A percentile compares a stretch with the other conserved stretches of the same genome.
phyloP scores from a whole-genome alignment of 2,797 vertebrate genomes.

The Benthosema pterotum region DNA sequence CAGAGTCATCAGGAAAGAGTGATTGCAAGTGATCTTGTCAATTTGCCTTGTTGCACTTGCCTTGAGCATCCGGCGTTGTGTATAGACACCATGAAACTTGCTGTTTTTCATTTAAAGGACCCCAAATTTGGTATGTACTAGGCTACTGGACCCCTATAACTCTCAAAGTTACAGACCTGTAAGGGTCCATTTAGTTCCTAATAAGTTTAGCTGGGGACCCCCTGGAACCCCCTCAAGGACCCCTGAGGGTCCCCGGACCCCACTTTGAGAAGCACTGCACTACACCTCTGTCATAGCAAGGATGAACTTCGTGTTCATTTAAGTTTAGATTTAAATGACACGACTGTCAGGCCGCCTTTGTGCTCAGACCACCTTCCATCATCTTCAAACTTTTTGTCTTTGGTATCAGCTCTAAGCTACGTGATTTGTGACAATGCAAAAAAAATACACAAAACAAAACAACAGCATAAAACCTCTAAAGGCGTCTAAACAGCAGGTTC shows the following conservation, averaged over 20 bases:
- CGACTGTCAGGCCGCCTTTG: constrained; percentile 9
- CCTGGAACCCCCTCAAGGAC: too few species aligned
- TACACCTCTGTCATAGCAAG: constrained; percentile 14
- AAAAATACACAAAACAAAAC: constrained; percentile 20
- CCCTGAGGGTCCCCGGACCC: background rate
- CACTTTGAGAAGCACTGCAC: constrained; percentile 7
- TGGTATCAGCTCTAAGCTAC: constrained; percentile 71
- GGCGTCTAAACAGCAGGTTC: background rate
- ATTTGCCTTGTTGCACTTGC: too few species aligned
- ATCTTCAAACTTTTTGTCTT: constrained; percentile 54
- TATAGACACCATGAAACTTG: too few species aligned
- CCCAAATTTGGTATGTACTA: too few species aligned
- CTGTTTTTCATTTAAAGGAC: too few species aligned
- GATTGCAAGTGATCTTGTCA: background rate
- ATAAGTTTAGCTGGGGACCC: background rate
- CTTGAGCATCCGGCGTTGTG: background rate
- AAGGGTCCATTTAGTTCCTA: too few species aligned
- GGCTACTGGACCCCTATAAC: too few species aligned
- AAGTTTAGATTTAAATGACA: background rate
- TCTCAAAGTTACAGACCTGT: too few species aligned
- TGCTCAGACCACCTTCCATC: background rate
- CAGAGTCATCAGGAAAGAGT: constrained; percentile 18
- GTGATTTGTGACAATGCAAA: constrained; percentile 21
- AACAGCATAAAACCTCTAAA: too few species aligned
- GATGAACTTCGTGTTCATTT: constrained; percentile 42